Percentiles rank a stretch among this genome's conserved stretches.
Conservation (phyloP, 2,888 invertebrate species). For the Carpatolechia fugitivella region DNA sequence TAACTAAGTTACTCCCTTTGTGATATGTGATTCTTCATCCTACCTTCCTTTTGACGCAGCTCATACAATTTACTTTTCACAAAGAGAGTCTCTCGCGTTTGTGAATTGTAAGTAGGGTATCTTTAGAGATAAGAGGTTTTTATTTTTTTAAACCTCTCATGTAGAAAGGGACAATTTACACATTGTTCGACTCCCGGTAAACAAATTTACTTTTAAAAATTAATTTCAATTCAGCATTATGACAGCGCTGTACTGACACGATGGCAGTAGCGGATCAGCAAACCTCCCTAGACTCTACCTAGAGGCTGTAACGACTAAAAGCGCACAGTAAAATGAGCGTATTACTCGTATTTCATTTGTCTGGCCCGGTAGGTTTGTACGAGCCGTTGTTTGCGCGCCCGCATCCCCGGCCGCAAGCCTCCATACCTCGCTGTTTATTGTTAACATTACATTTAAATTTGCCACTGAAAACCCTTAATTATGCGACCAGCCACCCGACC, state of each 20-base stretch:
- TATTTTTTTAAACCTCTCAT: neutral
- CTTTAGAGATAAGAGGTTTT: neutral
- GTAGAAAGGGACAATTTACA: no score
- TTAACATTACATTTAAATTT: constrained; percentile 34
- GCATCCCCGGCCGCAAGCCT: constrained; percentile 46
- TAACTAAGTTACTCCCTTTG: neutral
- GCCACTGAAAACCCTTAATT: neutral
- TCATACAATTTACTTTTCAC: constrained; percentile 57
- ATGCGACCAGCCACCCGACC: neutral
- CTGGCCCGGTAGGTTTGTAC: constrained; percentile 23
- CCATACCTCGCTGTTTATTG: constrained; percentile 32
- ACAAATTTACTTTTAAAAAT: no score
- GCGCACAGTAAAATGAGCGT: neutral
- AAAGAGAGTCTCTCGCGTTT: constrained; percentile 48
- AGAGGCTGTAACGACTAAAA: no score
- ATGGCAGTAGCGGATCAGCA: no score
- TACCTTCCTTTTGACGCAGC: constrained; percentile 48
- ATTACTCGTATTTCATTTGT: neutral
- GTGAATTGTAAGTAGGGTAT: constrained; percentile 32
- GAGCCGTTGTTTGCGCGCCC: constrained; percentile 56
- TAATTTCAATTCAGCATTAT: no score
- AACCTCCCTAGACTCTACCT: no score
- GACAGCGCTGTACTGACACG: no score
- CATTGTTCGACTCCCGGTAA: no score
- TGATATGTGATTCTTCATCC: constrained; percentile 53